A percentile compares a stretch with the other conserved stretches of the same genome.
Evolutionary conservation across 1,140 invertebrate genomes (phyloP).

Genomic region (Drosophila repleta): DNA sequence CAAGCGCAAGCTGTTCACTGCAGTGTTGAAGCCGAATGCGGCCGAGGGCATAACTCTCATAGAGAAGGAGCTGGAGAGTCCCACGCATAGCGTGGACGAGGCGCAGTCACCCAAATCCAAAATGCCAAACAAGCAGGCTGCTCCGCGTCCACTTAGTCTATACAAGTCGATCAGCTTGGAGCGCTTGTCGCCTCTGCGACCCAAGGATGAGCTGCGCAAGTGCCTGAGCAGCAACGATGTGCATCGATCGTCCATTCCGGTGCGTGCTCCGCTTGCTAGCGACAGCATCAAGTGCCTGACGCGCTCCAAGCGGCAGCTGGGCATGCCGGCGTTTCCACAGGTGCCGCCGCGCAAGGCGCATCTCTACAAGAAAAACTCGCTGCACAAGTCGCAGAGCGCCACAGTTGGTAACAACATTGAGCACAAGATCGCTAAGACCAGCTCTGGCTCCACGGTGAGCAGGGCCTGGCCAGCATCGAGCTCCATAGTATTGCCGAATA

Average conservation of each 20-base stretch:
- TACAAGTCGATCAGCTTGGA: slow-evolving; percentile 69
- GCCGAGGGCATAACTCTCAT: slow-evolving; percentile 66
- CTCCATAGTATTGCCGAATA: slow-evolving; percentile 55
- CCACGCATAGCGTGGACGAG: slow-evolving; percentile 47
- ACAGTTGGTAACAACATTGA: slow-evolving; percentile 69
- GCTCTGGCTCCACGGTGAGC: slow-evolving; percentile 63
- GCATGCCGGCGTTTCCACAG: slow-evolving; percentile 34
- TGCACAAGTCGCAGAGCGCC: slow-evolving; percentile 69
- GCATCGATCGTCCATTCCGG: slow-evolving; percentile 4
- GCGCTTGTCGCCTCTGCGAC: slow-evolving; percentile 16
- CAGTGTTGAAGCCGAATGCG: slow-evolving; percentile 84
- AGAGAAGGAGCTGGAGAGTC: slow-evolving; percentile 67
- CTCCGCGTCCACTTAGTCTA: slow-evolving; percentile 38
- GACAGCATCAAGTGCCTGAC: slow-evolving; percentile 67
- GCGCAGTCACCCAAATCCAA: slow-evolving; percentile 6
- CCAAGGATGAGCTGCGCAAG: slow-evolving; percentile 44
- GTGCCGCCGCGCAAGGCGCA: slow-evolving; percentile 56
- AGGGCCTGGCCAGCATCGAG: slow-evolving; percentile 6
- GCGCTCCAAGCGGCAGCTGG: slow-evolving; percentile 35
- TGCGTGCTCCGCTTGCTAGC: slow-evolving; percentile 66
- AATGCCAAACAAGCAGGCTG: neutral
- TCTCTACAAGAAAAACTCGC: slow-evolving; percentile 71
- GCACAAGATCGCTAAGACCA: slow-evolving; percentile 77
- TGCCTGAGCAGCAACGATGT: slow-evolving; percentile 57
- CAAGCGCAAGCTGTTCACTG: slow-evolving; percentile 90